These are phyloP conservation scores for Alfaro cultratus DNA, from an alignment of 2,797 vertebrate genomes.

Conservation along the genomic window DNA sequence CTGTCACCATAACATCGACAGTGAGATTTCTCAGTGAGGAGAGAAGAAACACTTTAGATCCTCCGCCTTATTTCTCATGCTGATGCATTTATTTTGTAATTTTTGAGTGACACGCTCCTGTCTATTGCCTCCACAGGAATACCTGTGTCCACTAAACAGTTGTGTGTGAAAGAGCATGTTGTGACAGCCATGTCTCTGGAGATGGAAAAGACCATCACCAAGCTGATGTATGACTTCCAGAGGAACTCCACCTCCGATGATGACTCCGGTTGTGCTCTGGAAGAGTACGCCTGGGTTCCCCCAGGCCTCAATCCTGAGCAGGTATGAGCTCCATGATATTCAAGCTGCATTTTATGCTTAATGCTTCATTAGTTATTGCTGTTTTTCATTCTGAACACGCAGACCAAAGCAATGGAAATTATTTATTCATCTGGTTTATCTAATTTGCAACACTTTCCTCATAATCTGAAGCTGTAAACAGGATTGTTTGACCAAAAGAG, in stretches of 20 bases:
- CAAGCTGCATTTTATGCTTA: background rate
- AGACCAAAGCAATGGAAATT: conserved; percentile 33
- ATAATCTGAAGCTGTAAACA: conserved; percentile 31
- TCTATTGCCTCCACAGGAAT: conserved; percentile 50
- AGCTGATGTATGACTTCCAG: conserved; percentile 99
- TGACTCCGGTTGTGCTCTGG: conserved; percentile 95
- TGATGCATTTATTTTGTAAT: background rate
- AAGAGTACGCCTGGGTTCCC: conserved; percentile 96
- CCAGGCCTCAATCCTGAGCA: conserved; percentile 96
- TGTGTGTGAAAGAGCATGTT: conserved; percentile 88
- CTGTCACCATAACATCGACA: background rate
- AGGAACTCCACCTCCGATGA: conserved; percentile 98
- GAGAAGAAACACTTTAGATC: background rate
- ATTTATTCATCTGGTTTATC: conserved; percentile 37
- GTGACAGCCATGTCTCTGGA: conserved; percentile 96
- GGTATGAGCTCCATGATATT: conserved; percentile 75
- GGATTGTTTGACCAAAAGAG: conserved; percentile 33
- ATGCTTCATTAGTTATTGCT: conserved; percentile 24
- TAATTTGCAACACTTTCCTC: conserved; percentile 24
- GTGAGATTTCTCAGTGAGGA: background rate
- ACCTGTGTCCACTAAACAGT: conserved; percentile 76
- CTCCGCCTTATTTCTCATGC: background rate
- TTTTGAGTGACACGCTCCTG: background rate
- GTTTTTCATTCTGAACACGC: conserved; percentile 18
- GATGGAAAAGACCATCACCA: conserved; percentile 99